These are phyloP conservation scores for Monopterus albus DNA, from an alignment of 2,113 vertebrate genomes.

Conservation along the genomic window DNA sequence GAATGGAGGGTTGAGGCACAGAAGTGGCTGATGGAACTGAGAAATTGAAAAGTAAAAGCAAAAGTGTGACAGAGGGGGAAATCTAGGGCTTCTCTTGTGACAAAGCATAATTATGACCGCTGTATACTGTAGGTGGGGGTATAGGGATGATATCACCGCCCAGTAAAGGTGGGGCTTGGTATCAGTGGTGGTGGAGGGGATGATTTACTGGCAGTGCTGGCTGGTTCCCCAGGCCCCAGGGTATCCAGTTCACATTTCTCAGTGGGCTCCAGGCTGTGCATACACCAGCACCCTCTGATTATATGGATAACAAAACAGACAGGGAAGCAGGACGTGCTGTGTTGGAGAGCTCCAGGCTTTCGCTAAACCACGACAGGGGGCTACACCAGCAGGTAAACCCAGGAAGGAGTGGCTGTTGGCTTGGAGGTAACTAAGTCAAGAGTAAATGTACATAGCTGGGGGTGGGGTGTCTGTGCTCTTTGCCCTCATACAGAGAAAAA, in stretches of 20 bases:
- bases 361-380: background rate
- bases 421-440: background rate
- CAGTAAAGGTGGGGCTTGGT: slow-evolving; percentile 14
- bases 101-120: background rate
- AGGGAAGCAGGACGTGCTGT: background rate
- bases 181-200: background rate
- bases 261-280: slow-evolving; percentile 25
- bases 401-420: background rate
- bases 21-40: background rate
- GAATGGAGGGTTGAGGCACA: no score
- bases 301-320: background rate
- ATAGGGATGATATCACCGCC: slow-evolving; percentile 46
- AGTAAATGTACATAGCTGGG: background rate
- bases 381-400: slow-evolving; percentile 32
- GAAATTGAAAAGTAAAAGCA: background rate
- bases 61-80: background rate
- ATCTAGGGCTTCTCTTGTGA: background rate
- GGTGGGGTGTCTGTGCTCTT: background rate
- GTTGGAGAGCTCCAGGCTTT: slow-evolving; percentile 9
- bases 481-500: background rate
- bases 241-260: slow-evolving; percentile 59
- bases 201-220: slow-evolving; percentile 46
- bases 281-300: slow-evolving; percentile 4
- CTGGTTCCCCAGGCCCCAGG: slow-evolving; percentile 27
- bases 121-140: background rate